These are phyloP conservation scores for Conus betulinus DNA, from an alignment of 1,140 invertebrate genomes.

Conservation along the genomic window DNA sequence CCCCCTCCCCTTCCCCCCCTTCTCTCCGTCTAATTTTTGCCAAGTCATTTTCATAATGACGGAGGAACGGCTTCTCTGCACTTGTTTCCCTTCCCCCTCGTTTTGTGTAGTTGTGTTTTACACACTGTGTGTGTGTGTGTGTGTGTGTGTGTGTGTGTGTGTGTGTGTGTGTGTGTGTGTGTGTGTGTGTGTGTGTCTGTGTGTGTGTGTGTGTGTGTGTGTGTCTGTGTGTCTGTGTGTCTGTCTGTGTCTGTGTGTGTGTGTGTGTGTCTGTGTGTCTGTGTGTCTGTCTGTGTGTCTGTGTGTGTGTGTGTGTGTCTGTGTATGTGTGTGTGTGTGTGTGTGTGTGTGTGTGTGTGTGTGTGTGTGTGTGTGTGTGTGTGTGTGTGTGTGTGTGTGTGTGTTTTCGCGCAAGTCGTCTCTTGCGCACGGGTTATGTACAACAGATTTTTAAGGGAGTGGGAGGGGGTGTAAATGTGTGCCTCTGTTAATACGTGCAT, in stretches of 20 bases:
- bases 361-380: neutral
- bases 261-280: neutral
- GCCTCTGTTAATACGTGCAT: neutral
- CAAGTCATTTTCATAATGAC: too few species aligned
- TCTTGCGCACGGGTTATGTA: too few species aligned
- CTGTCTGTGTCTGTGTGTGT: neutral
- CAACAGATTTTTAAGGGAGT: neutral
- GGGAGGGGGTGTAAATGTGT: neutral
- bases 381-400: too few species aligned
- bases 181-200: neutral
- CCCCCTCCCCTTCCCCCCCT: too few species aligned
- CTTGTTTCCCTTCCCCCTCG: too few species aligned
- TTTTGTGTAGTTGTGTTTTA: too few species aligned
- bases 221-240: neutral
- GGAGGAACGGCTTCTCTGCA: too few species aligned
- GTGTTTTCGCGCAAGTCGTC: too few species aligned
- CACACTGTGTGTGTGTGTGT: too few species aligned
- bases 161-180: neutral
- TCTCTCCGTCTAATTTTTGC: too few species aligned
- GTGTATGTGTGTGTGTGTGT: neutral
- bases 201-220: neutral
- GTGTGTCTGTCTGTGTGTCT: neutral
- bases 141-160: too few species aligned
- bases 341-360: neutral
- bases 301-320: too few species aligned